phyloP scores from a whole-genome alignment of 2,888 invertebrate species.

The Andrena hattorfiana region DNA sequence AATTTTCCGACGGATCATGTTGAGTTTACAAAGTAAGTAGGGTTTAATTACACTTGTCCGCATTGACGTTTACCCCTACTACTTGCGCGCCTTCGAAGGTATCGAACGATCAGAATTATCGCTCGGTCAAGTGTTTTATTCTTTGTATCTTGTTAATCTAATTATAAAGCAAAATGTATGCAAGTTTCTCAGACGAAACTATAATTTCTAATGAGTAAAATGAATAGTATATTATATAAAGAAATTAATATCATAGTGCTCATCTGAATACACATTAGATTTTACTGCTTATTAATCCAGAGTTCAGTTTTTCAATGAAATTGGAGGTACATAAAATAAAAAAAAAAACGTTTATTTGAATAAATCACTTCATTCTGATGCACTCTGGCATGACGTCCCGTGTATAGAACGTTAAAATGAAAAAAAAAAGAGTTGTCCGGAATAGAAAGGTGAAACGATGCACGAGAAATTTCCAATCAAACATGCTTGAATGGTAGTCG shows the following conservation, averaged over 20 bases:
- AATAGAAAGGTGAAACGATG: background rate
- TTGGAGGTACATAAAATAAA: background rate
- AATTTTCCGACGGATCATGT: conserved; percentile 39
- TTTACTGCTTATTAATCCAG: no score
- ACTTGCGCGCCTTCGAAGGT: background rate
- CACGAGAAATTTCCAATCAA: background rate
- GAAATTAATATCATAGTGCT: no score
- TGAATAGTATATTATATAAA: no score
- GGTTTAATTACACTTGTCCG: conserved; percentile 33
- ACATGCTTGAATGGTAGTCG: background rate
- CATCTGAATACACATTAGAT: no score
- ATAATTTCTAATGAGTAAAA: no score
- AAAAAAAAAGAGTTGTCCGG: background rate
- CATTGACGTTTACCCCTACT: conserved; percentile 21
- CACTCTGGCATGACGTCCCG: no score
- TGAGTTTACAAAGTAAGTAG: conserved; percentile 38
- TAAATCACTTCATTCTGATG: background rate
- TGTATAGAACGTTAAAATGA: background rate
- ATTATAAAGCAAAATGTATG: background rate
- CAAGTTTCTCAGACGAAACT: no score
- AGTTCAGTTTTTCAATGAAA: no score
- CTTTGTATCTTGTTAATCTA: background rate
- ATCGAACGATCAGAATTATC: conserved; percentile 1
- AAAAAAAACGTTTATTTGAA: no score
- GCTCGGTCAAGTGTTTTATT: background rate